phyloP scores from a whole-genome alignment of 2,888 invertebrate genomes.

The Hypsopygia costalis region DNA sequence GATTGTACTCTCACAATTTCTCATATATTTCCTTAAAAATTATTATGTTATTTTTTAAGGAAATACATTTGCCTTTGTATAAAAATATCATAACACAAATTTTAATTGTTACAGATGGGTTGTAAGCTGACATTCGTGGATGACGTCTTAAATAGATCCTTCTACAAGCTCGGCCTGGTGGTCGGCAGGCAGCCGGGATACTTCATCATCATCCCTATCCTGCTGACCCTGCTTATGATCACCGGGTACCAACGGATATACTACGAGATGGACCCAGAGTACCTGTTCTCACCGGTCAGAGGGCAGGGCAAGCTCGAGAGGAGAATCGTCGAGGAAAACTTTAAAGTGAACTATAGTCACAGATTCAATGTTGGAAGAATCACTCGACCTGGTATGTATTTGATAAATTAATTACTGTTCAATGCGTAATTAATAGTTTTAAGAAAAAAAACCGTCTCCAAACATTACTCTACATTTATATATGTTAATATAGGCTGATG shows the following conservation, averaged over 20 bases:
- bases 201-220: constrained; percentile 92
- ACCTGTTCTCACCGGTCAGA: constrained; percentile 93
- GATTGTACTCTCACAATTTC: too few relatives aligned
- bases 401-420: too few relatives aligned
- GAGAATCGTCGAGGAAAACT: constrained; percentile 89
- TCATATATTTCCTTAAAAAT: too few relatives aligned
- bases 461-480: too few relatives aligned
- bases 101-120: constrained; percentile 83
- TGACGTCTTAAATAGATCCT: constrained; percentile 87
- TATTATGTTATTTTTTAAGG: too few relatives aligned
- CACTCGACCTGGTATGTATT: constrained; percentile 87
- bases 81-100: too few relatives aligned
- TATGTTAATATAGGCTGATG: too few relatives aligned
- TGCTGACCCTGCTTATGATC: constrained; percentile 89
- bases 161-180: constrained; percentile 88
- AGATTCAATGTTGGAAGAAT: constrained; percentile 93
- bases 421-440: too few relatives aligned
- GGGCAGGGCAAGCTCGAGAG: constrained; percentile 92
- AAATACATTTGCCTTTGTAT: too few relatives aligned
- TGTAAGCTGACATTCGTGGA: constrained; percentile 88
- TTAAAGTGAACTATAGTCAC: constrained; percentile 93
- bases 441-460: too few relatives aligned
- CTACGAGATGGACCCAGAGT: constrained; percentile 96
- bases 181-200: constrained; percentile 93
- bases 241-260: constrained; percentile 93